These are phyloP conservation scores for Pseudoatta argentina DNA, from an alignment of 1,140 invertebrate genomes.

Conservation along the genomic window DNA sequence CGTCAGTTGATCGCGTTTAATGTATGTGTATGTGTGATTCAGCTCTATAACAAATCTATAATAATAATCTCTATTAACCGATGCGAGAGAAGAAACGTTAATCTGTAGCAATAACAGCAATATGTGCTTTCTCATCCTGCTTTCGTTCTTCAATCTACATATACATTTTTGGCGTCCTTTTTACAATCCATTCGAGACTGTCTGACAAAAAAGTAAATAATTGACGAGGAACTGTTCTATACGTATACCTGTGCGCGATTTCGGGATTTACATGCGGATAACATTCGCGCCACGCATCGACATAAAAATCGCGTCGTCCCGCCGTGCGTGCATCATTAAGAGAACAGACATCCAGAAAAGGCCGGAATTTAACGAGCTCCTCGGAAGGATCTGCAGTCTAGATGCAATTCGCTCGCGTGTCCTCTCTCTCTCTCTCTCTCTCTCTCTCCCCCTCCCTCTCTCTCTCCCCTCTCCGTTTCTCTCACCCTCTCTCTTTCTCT, in stretches of 20 bases:
- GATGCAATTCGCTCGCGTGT: slow-evolving; percentile 56
- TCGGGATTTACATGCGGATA: slow-evolving; percentile 25
- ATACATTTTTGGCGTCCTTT: slow-evolving; percentile 14
- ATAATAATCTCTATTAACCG: not conserved
- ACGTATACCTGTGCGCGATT: slow-evolving; percentile 21
- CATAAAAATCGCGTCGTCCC: slow-evolving; percentile 46
- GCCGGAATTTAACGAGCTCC: slow-evolving; percentile 58
- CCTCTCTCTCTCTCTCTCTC: not conserved
- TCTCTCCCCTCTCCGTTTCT: not conserved
- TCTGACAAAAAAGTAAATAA: slow-evolving; percentile 21
- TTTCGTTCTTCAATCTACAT: not conserved
- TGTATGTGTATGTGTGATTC: not conserved
- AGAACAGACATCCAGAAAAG: slow-evolving; percentile 59
- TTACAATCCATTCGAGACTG: not conserved
- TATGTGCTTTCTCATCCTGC: not conserved
- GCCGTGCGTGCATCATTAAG: slow-evolving; percentile 47
- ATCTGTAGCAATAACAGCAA: not conserved
- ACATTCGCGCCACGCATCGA: slow-evolving; percentile 11
- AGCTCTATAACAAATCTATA: not conserved
- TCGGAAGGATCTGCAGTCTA: slow-evolving; percentile 56
- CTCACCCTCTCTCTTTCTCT: not conserved
- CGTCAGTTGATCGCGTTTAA: not conserved
- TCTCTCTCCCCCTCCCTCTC: not conserved
- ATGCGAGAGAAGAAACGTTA: not conserved
- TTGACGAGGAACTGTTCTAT: not conserved